Evolutionary conservation across 2,797 vertebrate genomes (phyloP), one percentile per base, ranked within the genome.

Genomic region (Podarcis siculus): DNA sequence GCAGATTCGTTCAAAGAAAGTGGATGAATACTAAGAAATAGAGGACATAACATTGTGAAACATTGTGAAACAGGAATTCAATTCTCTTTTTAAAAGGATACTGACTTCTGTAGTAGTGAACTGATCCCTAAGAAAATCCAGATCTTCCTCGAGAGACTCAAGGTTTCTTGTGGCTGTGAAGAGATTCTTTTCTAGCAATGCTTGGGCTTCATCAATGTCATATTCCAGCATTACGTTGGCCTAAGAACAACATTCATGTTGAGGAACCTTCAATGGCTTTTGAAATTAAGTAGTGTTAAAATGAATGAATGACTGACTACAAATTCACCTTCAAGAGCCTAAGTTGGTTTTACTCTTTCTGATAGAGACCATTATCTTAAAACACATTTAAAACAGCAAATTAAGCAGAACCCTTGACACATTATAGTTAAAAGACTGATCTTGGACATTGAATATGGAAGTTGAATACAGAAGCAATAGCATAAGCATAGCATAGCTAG

Each of bases 51-150:
- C 7, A 21, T 7, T 35, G 12, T 17, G 80, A 67, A 67, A 9
- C 7, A 21, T 7, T 35, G 12, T 17, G 81, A 67, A 19, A 6
- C 8, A 81, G 45, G 8, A 61, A 21, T 37, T 78, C 17, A 83
- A 72, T 3, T 7, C 9, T 35, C 58, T n/a, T 37, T 73, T 73
- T 35, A 73, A 64, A 98, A 99, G 99, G 99, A 99, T 99, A 99
- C 98, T 99, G 98, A 99, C 99, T 99, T 99, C 99, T 86, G 99
- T 99, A 96, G 99, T 99, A 95, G 99, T 99, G 96, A 99, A 99
- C 93, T 99, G 99, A 97, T 99, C 99, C 96, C 98, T 97, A 94
- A 99, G 97, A 96, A 99, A 99, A 93, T 99, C 99, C 89, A 99
- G 97, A 93, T 99, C 99, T 78, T 99, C 98, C 95, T 99, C 98